Evolutionary conservation across 1,140 invertebrate species (phyloP), one percentile per base, ranked within the genome.

Genomic region (Ericerus pela): DNA sequence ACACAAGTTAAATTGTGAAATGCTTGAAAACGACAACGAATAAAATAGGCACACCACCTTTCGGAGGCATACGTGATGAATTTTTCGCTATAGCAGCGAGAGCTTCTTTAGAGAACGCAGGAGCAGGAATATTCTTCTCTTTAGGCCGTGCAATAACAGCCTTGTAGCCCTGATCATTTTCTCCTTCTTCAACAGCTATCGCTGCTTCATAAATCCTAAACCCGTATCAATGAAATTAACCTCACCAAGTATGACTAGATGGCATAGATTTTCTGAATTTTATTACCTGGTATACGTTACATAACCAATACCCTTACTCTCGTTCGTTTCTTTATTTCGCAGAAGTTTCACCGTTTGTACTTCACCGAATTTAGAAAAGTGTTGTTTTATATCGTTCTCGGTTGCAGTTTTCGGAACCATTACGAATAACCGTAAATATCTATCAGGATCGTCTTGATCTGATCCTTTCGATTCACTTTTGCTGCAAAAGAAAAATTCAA

Each of bases 121-220:
- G 14, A 6, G 36, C 5, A 24, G 11, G 41, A 38, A 78, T 76
- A n/a, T n/a, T n/a, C 52, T 72, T 73, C 47, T 78, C 78, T 64
- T 84, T 82, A n/a, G 88, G 87, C 62, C 89, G 84, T 11, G 90
- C 89, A 76, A 93, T 93, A n/a, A 92, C 85, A 43, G 89, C 84
- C 68, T 85, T 91, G 65, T 84, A 95, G 62, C 84, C 83, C 58
- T 76, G 75, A 63, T 92, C 86, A 70, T 89, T 93, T 61, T 85
- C 80, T 24, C 41, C 41, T 24, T 24, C 26, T 72, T 95, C 90
- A 71, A 81, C 88, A 0, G 90, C 91, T 62, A 79, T 77, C 0
- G 90, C 90, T 5, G 90, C 87, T 72, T 89, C 82, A 47, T 47
- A 47, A 12, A 88, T 79, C 66, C 76, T 77, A 59, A 18, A n/a